Base-by-base conservation (phyloP, 1,140 invertebrate genomes). In the Oreohelix idahoensis region DNA sequence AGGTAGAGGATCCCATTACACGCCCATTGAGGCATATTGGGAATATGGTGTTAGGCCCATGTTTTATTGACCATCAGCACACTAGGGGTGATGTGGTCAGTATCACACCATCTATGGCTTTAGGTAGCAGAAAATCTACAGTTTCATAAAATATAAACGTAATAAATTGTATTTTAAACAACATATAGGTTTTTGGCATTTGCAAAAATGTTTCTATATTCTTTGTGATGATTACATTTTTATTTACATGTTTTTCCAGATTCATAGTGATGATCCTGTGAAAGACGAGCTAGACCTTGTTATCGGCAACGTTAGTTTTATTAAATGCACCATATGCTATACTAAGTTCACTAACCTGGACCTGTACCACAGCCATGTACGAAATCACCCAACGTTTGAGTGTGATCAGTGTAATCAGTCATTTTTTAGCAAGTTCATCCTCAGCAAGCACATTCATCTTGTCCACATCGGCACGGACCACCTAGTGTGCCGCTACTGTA, bases 381-480 rank as follows among this genome's bases (percentile, higher is more conserved):
- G 35, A 23, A 70, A 84, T 26, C 82, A 83, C 53, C 73, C 79
- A 4, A 70, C 77, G 10, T 86, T 79, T 76, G 35, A 29, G 5
- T 89, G 88, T 78, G 69, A 84, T 23, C 39, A 84, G 13, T 89
- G 88, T 71, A 53, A 63, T 2, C 35, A 70, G 20, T 81, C 39
- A n/a, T 89, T 83, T 42, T 76, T 66, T 39, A 81, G 85, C 26
- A 79, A 84, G 71, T 81, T 71, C 36, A 79, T 84, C 36, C 69
- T 88, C 42, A 87, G 86, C 5, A 81, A 84, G 23, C 86, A 89
- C 63, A 51, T 86, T 36, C 69, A 84, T 23, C 63, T 76, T 10
- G 70, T 26, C 17, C 87, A 88, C 69, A 71, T 76, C 0, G 75
- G 51, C 0, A 51, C 71, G 0, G 51, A 81, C 29, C 82, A 86